Evolutionary conservation across 2,113 vertebrate species (phyloP).

Genomic region (Ophthalmolycus amberensis): DNA sequence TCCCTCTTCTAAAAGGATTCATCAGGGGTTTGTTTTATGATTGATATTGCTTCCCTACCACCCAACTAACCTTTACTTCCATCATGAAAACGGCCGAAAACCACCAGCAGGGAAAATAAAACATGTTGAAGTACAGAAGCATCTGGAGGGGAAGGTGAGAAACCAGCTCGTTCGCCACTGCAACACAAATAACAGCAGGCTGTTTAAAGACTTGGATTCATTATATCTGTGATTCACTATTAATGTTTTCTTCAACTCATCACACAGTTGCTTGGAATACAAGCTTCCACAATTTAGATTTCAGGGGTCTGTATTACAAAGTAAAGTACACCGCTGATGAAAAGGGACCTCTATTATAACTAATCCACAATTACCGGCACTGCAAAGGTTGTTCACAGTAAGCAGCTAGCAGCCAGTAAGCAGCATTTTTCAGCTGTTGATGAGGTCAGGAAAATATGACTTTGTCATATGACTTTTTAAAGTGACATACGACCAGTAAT

Average conservation of each 20-base stretch:
- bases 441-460: neutral
- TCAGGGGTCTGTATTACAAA: neutral
- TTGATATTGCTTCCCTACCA: neutral
- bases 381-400: neutral
- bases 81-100: slow-evolving; percentile 86
- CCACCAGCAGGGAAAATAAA: slow-evolving; percentile 88
- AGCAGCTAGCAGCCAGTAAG: neutral
- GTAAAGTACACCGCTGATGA: neutral
- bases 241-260: neutral
- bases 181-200: slow-evolving; percentile 4
- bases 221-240: neutral
- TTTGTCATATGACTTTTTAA: neutral
- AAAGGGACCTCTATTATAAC: neutral
- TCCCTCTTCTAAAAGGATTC: neutral
- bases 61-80: slow-evolving; percentile 84
- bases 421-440: neutral
- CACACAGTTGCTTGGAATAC: neutral
- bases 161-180: slow-evolving; percentile 79
- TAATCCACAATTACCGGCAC: neutral
- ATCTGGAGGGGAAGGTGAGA: slow-evolving; percentile 89
- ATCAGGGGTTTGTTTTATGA: neutral
- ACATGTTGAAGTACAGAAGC: slow-evolving; percentile 88
- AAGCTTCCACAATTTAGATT: neutral
- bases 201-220: neutral
- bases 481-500: neutral